Evolutionary conservation across 2,797 vertebrate species (phyloP), one percentile per base, ranked within the genome.

Genomic region (Serranus cabrilla): DNA sequence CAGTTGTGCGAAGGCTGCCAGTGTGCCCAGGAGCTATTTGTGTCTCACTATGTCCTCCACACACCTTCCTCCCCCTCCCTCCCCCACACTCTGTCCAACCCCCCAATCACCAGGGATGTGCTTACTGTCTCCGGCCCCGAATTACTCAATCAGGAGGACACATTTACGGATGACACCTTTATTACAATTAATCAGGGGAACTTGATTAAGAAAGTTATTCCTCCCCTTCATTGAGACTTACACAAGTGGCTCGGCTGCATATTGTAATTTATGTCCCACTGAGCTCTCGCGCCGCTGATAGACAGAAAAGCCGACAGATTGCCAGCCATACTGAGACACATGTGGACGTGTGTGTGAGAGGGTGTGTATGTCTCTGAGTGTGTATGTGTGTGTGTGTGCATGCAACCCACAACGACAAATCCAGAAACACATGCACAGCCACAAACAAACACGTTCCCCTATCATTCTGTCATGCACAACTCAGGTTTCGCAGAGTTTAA

Each of bases 181-280:
- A 95, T 93, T 96, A 96, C 95, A 98, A 97, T 97, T 97, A 97
- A 97, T 96, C 96, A 95, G 94, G 89, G 93, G 91, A 92, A 93
- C 93, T 93, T 97, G 95, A 97, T 97, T 95, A 97, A 97, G 96
- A 95, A 96, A 95, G 93, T 95, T 94, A 94, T 92, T 93, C 91
- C 93, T 91, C 93, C 95, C 89, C 94, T 92, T 92, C 87, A 86
- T 81, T 92, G 90, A 92, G 89, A 91, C 89, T 90, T 89, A 81
- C 89, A 88, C 87, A 91, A 93, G 91, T 91, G 92, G 84, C 65
- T 71, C 84, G 39, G 87, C 86, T 85, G 90, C 86, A 90, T 89
- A 90, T 89, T 92, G 85, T 90, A 91, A 93, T 93, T 93, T 87
- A 91, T 89, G 87, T 94, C 92, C 85, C 86, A 87, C 91, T 83